phyloP scores from a whole-genome alignment of 2,797 vertebrate genomes.

The Clarias platycephalus region DNA sequence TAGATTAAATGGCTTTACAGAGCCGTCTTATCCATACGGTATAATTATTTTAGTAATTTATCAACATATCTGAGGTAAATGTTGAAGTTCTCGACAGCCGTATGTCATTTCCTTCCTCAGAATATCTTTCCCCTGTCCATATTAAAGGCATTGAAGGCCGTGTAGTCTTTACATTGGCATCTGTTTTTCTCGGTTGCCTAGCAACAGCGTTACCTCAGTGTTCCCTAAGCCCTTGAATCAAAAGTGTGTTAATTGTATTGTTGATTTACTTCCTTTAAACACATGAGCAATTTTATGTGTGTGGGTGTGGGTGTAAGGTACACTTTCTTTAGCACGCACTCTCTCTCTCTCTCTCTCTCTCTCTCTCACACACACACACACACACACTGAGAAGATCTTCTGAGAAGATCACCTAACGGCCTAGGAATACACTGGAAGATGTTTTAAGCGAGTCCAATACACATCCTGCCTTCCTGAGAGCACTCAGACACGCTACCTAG shows the following conservation, averaged over 20 bases:
- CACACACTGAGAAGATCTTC: too few species aligned
- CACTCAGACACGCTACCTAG: constrained; percentile 13
- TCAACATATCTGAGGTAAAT: background rate
- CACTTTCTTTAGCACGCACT: background rate
- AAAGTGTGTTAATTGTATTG: background rate
- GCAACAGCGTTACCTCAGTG: background rate
- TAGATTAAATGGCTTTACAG: background rate
- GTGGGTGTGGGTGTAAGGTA: background rate
- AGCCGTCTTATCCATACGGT: background rate
- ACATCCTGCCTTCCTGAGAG: constrained; percentile 36
- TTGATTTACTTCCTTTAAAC: background rate
- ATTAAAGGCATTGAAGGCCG: background rate
- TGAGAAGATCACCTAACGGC: background rate
- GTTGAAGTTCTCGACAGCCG: background rate
- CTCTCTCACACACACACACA: constrained; percentile 2
- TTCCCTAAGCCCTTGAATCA: background rate
- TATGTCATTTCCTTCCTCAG: background rate
- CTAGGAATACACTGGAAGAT: constrained; percentile 9
- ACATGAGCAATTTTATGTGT: background rate
- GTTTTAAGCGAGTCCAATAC: constrained; percentile 14
- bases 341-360: background rate
- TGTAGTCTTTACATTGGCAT: background rate
- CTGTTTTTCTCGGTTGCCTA: background rate
- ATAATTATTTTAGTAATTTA: background rate
- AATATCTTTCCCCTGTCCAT: background rate